phyloP scores from a whole-genome alignment of 2,113 vertebrate genomes.

The Pedionomus torquatus region DNA sequence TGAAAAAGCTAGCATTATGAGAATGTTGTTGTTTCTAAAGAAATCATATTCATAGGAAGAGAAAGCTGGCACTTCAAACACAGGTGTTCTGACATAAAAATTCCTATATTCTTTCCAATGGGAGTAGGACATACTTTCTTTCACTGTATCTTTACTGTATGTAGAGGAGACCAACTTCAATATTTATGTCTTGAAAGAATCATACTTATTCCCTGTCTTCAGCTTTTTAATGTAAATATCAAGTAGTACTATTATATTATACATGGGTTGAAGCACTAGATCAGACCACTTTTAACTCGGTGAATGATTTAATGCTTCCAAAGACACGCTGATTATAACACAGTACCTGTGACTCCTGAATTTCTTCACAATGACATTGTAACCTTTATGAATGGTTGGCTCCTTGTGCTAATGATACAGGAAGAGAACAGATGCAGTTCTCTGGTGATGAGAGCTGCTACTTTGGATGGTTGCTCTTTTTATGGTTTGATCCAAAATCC shows the following conservation, averaged over 20 bases:
- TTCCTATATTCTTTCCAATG: not conserved
- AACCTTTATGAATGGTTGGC: not conserved
- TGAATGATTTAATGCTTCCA: not conserved
- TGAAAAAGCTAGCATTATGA: not conserved
- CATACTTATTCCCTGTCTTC: not conserved
- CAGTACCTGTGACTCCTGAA: not conserved
- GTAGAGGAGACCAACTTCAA: not conserved
- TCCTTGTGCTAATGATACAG: not conserved
- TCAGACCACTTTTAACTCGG: not conserved
- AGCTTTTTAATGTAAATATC: not conserved
- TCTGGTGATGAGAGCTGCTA: slow-evolving; percentile 23
- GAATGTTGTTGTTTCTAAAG: not conserved
- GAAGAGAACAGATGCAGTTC: slow-evolving; percentile 23
- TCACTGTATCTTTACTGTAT: not conserved
- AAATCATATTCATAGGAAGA: not conserved
- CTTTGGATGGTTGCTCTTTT: slow-evolving; percentile 40
- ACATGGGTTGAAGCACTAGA: not conserved
- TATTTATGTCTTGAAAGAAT: not conserved
- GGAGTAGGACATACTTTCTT: not conserved
- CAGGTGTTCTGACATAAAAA: not conserved
- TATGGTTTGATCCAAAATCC: slow-evolving; percentile 23
- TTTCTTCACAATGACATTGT: not conserved
- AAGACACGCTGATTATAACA: not conserved
- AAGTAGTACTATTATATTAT: not conserved
- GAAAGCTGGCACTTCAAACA: not conserved